Evolutionary conservation across 2,797 vertebrate species (phyloP), one percentile per base, ranked within the genome.

Genomic region (Myoxocephalus aenaeus): DNA sequence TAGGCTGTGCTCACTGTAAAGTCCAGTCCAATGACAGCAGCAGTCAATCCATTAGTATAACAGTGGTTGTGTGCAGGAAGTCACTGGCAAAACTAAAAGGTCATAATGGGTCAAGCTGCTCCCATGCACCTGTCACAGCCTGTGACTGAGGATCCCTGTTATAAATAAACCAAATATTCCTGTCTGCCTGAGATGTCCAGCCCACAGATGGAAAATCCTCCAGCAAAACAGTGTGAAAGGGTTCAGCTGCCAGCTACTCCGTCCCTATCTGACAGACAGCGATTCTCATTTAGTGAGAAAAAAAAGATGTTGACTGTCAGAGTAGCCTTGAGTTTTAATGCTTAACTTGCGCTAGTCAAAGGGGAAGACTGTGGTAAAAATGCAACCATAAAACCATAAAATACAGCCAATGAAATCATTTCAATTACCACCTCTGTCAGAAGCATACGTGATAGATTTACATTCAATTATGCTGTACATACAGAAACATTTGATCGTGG

Each of bases 141-240:
- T 73, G 46, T 71, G 79, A 87, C 70, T 73, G 75, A 82, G 71
- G 77, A 76, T 74, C 48, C 63, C 42, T 80, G 82, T 79, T 74
- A 80, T 87, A 81, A 90, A 91, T 88, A 88, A 89, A 88, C 82
- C 82, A 84, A 83, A 77, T 84, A 78, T 77, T 77, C 65, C 46
- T 67, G 66, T 79, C 65, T 70, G 69, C 74, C 80, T 59, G 66
- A 80, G 53, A 81, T 73, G 71, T 61, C 34, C 68, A 77, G 76
- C 72, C 75, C 56, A 69, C 75, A 58, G 54, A 86, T 72, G 81
- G 77, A 86, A 91, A 85, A 69, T 83, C 71, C 73, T 80, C 67
- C 77, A 77, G 68, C 63, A 79, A 79, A 83, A 77, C 36, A 64
- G 59, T 38, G 32, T 73, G 63, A 38, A 79, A 65, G 42, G 67